Evolutionary conservation across 2,888 invertebrate genomes (phyloP).

Genomic region (Herminia tarsipennalis): DNA sequence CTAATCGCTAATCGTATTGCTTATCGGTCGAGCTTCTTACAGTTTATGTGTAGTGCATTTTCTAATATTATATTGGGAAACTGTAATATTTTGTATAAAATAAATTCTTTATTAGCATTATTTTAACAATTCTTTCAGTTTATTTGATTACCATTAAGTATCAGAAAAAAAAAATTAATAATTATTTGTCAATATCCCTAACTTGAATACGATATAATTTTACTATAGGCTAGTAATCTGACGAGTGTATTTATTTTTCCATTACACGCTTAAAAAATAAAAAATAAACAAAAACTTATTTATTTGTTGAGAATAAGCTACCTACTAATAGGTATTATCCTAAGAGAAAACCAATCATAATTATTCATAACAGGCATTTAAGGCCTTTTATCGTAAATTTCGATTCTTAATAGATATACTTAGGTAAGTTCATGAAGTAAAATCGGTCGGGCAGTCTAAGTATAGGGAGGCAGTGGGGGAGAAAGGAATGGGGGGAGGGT

Average conservation of each 20-base stretch:
- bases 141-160: too few species aligned
- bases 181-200: too few species aligned
- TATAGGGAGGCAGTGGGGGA: background rate
- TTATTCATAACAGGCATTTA: conserved; percentile 9
- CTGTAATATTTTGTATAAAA: conserved; percentile 5
- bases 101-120: too few species aligned
- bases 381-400: conserved; percentile 10
- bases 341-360: conserved; percentile 3
- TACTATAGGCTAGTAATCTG: too few species aligned
- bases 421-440: conserved; percentile 11
- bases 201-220: too few species aligned
- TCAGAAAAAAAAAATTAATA: too few species aligned
- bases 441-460: conserved; percentile 3
- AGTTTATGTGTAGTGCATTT: conserved; percentile 43
- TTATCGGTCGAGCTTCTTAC: conserved; percentile 42
- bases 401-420: conserved; percentile 17
- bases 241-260: too few species aligned
- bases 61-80: conserved; percentile 36
- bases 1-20: conserved; percentile 44
- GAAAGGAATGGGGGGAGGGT: conserved; percentile 1
- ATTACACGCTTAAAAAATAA: too few species aligned
- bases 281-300: too few species aligned
- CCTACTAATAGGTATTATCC: too few species aligned
- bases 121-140: too few species aligned
- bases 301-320: too few species aligned